These are phyloP conservation scores for Thaumetopoea pityocampa DNA, from an alignment of 1,140 invertebrate genomes.

Conservation along the genomic window DNA sequence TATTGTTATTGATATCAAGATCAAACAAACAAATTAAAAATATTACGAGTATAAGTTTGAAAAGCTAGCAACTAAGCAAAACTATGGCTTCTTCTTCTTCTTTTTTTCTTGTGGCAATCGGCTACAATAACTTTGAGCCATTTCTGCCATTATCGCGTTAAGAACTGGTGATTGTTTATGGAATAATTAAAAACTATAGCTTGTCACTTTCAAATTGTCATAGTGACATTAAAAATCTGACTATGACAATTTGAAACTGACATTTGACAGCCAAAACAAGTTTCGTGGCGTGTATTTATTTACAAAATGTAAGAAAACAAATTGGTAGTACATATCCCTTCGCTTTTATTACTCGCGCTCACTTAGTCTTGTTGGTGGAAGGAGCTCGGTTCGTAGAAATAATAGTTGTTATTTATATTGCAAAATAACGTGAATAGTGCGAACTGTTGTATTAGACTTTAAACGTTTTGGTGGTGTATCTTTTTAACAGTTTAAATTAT, in stretches of 20 bases:
- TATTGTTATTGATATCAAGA: no score
- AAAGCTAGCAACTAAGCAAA: no score
- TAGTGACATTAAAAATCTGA: no score
- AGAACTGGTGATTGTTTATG: no score
- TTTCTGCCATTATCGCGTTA: no score
- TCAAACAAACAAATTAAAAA: no score
- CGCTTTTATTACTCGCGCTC: constrained; percentile 10
- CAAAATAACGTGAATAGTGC: constrained; percentile 26
- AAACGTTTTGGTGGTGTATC: constrained; percentile 3
- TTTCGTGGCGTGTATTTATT: constrained; percentile 23
- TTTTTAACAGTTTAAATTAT: not conserved
- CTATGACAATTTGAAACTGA: constrained; percentile 1
- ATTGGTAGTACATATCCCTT: no score
- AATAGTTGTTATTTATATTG: constrained; percentile 47
- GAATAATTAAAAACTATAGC: not conserved
- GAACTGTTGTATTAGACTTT: constrained; percentile 4
- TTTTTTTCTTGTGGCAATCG: no score
- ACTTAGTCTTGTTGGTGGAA: constrained; percentile 35
- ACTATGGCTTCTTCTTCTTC: no score
- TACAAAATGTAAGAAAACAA: constrained; percentile 19
- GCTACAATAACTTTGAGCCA: no score
- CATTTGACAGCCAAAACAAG: constrained; percentile 11
- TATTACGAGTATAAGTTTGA: no score
- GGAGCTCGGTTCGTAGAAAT: no score
- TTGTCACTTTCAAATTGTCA: not conserved